Base-by-base conservation (phyloP, 2,113 vertebrate genomes). In the Gallinago undulata region DNA sequence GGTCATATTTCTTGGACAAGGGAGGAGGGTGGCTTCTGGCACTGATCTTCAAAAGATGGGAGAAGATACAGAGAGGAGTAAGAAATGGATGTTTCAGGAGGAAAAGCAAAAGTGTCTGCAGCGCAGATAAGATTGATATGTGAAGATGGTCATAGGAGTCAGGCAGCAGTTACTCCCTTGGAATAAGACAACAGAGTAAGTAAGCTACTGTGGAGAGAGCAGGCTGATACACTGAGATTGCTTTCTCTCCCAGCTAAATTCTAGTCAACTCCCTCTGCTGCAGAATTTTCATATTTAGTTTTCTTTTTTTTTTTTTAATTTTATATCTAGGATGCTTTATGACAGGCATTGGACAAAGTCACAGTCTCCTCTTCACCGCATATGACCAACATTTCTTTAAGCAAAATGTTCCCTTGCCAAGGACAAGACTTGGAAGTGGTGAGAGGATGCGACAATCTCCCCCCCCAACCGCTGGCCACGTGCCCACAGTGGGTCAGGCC, bases 401-500 rank as follows among this genome's bases (percentile, higher is more conserved):
- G 35, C 17, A 67, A 90, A 77, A 18, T 2, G 2, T 66, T 88
- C 25, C 25, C 24, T 85, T 89, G 78, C 35, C n/a, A 83, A 76
- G 50, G n/a, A 77, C n/a, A 80, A 73, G 16, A 27, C 51, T 57
- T 86, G 43, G 31, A 59, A 95, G 8, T 24, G 31, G 22, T 62
- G 24, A 56, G 33, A 75, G 68, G 66, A 83, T 73, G 63, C 0
- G 4, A 16, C 1, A 5, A 11, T 74, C 57, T 25, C 33, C 24
- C 25, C 3, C 7, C 2, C 2, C 14, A 41, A 25, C 74, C 85
- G 62, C 30, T 92, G 82, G 63, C 53, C 3, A 0, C 7, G 1
- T 18, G 78, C 59, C 37, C n/a, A 48, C 9, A 14, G 16, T 66
- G 45, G 15, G 14, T 69, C 33, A 60, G 0, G 0, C 5, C 5